Percentiles rank a stretch among this genome's conserved stretches.
These are phyloP conservation scores for Rotaria sp. DNA, from an alignment of 2,888 invertebrate genomes.

Conservation along the genomic window DNA sequence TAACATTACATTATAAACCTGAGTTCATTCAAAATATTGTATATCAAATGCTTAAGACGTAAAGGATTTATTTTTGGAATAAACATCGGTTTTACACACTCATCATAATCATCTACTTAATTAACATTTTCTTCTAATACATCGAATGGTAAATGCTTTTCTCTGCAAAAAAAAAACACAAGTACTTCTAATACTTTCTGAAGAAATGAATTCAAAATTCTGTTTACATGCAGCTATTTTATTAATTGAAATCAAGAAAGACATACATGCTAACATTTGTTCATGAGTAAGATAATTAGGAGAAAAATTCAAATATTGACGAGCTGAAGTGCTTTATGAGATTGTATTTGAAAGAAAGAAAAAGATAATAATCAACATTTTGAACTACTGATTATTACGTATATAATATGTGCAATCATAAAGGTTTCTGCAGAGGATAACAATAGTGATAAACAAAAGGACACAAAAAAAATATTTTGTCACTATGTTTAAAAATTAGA, in stretches of 20 bases:
- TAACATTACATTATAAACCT: too few species aligned
- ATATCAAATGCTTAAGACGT: not conserved
- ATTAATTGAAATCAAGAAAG: not conserved
- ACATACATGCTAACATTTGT: not conserved
- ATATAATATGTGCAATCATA: not conserved
- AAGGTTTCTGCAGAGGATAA: not conserved
- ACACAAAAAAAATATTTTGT: not conserved
- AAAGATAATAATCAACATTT: not conserved
- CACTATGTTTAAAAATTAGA: not conserved
- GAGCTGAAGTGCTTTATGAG: not conserved
- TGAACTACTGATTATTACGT: not conserved
- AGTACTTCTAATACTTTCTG: not conserved
- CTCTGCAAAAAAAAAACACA: too few species aligned
- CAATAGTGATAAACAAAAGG: not conserved
- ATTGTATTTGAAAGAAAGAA: not conserved
- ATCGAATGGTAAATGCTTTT: constrained; percentile 31
- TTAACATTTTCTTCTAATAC: constrained; percentile 21
- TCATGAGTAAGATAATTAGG: not conserved
- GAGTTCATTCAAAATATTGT: too few species aligned
- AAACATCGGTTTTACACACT: not conserved
- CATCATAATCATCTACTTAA: not conserved
- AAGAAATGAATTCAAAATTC: not conserved
- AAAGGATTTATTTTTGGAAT: not conserved
- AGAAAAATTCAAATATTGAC: not conserved
- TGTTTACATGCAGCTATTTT: not conserved